A percentile compares a stretch with the other conserved stretches of the same genome.
These are phyloP conservation scores for Martes flavigula DNA, from an alignment of 2,797 vertebrate species.

Conservation along the genomic window DNA sequence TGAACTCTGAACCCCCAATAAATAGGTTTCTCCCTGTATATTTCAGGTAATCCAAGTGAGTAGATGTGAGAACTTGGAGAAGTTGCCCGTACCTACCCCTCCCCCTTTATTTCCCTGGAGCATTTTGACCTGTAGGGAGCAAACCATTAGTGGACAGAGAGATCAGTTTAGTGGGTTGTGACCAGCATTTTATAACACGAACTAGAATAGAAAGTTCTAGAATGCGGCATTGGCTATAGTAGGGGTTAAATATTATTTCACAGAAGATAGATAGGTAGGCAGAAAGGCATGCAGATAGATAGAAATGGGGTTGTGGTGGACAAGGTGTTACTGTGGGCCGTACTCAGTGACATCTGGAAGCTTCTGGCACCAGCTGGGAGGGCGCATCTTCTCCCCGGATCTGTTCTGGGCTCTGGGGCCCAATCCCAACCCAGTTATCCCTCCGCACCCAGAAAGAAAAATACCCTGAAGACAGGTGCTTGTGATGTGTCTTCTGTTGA, in stretches of 20 bases:
- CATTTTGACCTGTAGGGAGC: background rate
- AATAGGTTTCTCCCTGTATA: background rate
- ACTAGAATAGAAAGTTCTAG: background rate
- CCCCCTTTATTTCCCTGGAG: background rate
- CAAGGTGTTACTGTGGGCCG: background rate
- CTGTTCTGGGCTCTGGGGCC: background rate
- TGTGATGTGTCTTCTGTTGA: background rate
- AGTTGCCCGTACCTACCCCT: background rate
- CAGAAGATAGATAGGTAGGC: background rate
- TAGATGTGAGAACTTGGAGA: background rate
- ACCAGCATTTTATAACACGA: background rate
- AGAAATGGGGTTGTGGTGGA: background rate
- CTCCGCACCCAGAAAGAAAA: background rate
- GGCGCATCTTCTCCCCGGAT: background rate
- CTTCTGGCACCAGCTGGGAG: background rate
- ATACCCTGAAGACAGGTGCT: background rate
- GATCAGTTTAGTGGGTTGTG: background rate
- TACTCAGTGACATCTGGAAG: background rate
- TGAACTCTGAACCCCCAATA: background rate
- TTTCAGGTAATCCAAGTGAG: background rate
- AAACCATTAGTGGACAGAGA: slow-evolving; percentile 3
- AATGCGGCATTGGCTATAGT: background rate
- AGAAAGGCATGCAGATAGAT: background rate
- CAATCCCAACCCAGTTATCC: background rate
- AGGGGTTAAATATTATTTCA: background rate